Conservation (phyloP, 1,140 invertebrate species). For the Drosophila neocordata region DNA sequence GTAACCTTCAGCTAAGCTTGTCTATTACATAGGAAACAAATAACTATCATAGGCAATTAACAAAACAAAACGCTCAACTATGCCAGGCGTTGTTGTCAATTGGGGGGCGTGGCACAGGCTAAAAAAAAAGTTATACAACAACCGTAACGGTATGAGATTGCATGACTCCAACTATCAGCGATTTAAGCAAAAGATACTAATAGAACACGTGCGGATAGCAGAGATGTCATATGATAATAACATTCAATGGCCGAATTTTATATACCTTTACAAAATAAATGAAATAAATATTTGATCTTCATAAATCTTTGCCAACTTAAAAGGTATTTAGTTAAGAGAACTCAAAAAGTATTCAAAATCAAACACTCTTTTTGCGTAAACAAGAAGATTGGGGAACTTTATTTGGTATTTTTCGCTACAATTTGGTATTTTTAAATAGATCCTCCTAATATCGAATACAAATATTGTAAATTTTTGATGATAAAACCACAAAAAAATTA, state of each 20-base stretch:
- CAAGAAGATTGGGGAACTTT: too few relatives aligned
- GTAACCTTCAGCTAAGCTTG: constrained; percentile 23
- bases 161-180: background rate
- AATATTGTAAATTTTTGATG: too few relatives aligned
- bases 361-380: too few relatives aligned
- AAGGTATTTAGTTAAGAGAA: too few relatives aligned
- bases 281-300: too few relatives aligned
- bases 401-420: too few relatives aligned
- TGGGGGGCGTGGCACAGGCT: background rate
- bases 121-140: background rate
- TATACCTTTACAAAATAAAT: too few relatives aligned
- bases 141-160: background rate
- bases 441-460: too few relatives aligned
- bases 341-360: too few relatives aligned
- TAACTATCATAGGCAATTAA: constrained; percentile 56
- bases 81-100: constrained; percentile 25
- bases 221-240: background rate
- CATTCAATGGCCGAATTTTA: background rate
- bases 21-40: constrained; percentile 3
- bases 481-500: too few relatives aligned
- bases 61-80: constrained; percentile 13
- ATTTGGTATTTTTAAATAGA: too few relatives aligned
- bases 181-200: background rate
- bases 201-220: background rate
- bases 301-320: too few relatives aligned